Conservation (phyloP, 2,113 vertebrate species). For the Hydrolagus affinis region DNA sequence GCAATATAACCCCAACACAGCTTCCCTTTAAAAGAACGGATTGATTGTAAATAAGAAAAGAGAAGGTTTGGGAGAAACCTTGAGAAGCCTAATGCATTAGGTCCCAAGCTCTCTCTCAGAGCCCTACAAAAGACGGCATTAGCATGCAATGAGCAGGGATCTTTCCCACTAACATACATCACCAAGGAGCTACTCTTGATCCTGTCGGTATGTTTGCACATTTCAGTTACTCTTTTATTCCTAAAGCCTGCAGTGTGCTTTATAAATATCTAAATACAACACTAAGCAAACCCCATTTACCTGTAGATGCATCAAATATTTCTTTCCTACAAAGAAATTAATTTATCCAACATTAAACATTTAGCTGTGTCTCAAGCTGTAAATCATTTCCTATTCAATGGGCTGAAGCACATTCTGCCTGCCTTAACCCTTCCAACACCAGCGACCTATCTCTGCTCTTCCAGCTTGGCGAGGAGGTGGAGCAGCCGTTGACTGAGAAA, state of each 20-base stretch:
- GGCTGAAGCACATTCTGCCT: background rate
- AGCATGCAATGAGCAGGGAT: background rate
- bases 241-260: background rate
- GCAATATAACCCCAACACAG: background rate
- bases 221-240: background rate
- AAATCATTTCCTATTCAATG: conserved; percentile 10
- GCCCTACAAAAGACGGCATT: background rate
- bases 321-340: conserved; percentile 16
- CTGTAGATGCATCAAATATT: conserved; percentile 20
- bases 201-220: background rate
- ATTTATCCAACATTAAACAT: conserved; percentile 11
- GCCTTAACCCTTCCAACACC: background rate
- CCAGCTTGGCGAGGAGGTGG: no score
- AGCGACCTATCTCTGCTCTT: background rate
- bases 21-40: background rate
- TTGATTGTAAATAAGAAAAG: background rate
- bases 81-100: background rate
- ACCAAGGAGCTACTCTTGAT: background rate
- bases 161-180: background rate
- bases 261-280: conserved; percentile 6
- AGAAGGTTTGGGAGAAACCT: background rate
- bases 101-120: no score
- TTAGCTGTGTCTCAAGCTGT: background rate
- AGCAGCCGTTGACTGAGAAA: no score
- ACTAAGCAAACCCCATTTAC: conserved; percentile 14